Percentiles rank a stretch among this genome's conserved stretches.
Conservation (phyloP, 2,113 vertebrate species). For the Uria aalge region DNA sequence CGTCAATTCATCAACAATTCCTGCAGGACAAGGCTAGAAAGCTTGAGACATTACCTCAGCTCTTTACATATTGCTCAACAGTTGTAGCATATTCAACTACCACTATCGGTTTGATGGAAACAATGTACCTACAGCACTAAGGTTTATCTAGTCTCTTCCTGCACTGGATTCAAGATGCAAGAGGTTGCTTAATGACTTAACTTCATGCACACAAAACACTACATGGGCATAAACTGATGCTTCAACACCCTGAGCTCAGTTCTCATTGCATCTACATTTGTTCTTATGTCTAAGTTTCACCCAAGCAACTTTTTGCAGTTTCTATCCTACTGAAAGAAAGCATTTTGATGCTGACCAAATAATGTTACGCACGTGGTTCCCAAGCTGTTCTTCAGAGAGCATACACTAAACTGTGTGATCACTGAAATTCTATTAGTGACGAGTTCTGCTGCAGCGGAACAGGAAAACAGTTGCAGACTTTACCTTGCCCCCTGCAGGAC, state of each 20-base stretch:
- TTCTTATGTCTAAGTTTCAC: background rate
- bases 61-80: background rate
- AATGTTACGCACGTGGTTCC: background rate
- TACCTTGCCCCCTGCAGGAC: constrained; percentile 90
- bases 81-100: background rate
- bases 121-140: background rate
- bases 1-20: background rate
- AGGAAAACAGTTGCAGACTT: background rate
- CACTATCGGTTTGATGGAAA: background rate
- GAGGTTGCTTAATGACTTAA: background rate
- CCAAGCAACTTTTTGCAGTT: background rate
- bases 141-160: background rate
- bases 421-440: background rate
- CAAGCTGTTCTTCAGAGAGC: background rate
- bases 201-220: background rate
- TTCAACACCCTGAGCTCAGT: background rate
- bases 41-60: background rate
- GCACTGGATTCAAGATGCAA: background rate
- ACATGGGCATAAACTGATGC: fast-evolving
- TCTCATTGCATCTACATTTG: background rate
- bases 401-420: background rate
- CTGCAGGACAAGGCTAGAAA: background rate
- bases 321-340: background rate
- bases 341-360: background rate
- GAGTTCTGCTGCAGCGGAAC: background rate